Conservation (phyloP, 1,140 invertebrate species). For the Ips nitidus region DNA sequence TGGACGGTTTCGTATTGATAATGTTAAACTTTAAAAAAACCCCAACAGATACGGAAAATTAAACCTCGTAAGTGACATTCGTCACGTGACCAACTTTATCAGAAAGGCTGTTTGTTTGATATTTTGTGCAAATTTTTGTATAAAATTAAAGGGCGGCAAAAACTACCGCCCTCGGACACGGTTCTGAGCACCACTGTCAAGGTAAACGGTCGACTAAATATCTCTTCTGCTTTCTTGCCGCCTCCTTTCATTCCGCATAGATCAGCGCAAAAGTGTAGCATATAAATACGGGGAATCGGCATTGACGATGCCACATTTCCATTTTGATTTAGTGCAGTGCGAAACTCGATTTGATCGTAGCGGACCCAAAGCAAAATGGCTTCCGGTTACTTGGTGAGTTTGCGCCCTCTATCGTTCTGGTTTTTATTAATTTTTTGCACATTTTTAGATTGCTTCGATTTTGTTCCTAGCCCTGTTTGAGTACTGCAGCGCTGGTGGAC, state of each 20-base stretch:
- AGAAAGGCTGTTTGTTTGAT: no score
- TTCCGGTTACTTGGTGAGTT: slow-evolving; percentile 42
- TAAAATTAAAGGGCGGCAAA: no score
- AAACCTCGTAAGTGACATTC: neutral
- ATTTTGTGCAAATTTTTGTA: no score
- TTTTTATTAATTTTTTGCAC: slow-evolving; percentile 1
- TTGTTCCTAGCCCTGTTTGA: slow-evolving; percentile 41
- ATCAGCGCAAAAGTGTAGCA: slow-evolving; percentile 38
- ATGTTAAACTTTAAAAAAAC: neutral
- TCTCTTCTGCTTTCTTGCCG: slow-evolving; percentile 47
- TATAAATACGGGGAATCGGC: slow-evolving; percentile 43
- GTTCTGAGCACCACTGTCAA: slow-evolving; percentile 8
- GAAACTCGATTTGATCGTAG: slow-evolving; percentile 36
- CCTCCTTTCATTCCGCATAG: slow-evolving; percentile 42
- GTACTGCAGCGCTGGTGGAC: slow-evolving; percentile 39
- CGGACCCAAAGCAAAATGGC: slow-evolving; percentile 39
- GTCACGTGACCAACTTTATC: no score
- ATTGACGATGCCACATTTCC: slow-evolving; percentile 39
- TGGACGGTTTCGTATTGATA: no score
- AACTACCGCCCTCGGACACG: no score
- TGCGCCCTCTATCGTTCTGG: neutral
- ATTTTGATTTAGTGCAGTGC: slow-evolving; percentile 43
- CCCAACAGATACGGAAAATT: neutral
- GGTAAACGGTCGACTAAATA: slow-evolving; percentile 42
- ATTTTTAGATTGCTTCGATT: slow-evolving; percentile 44